phyloP scores from a whole-genome alignment of 1,140 invertebrate genomes.

The Periplaneta americana region DNA sequence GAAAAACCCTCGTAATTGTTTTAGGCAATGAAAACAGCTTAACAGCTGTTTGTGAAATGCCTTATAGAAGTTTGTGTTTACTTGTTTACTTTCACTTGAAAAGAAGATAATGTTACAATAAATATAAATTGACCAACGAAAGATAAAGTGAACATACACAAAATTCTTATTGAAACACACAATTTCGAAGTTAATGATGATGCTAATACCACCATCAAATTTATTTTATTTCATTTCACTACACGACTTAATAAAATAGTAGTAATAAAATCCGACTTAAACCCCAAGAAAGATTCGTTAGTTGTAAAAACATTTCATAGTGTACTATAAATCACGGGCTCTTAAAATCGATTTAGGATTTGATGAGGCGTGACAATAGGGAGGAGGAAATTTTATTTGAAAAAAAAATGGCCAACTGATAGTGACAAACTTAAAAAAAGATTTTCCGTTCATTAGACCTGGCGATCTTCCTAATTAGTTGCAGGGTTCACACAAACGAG shows the following conservation, averaged over 20 bases:
- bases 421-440: not conserved
- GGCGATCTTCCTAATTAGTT: not conserved
- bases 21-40: no score
- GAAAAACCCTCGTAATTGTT: no score
- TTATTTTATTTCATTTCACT: not conserved
- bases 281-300: not conserved
- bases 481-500: not conserved
- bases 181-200: no score
- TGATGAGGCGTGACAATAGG: not conserved
- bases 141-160: no score
- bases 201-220: not conserved
- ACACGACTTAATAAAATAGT: not conserved
- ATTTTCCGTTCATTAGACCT: not conserved
- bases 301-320: not conserved
- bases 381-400: no score
- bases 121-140: no score
- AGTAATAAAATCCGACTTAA: not conserved
- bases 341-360: not conserved
- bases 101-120: no score
- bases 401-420: not conserved
- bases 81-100: no score
- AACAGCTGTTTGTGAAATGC: no score
- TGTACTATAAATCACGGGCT: not conserved
- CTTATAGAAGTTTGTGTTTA: no score
- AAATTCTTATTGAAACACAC: no score